Conservation (phyloP, 2,888 invertebrate genomes). For the Apocheima hispidaria region DNA sequence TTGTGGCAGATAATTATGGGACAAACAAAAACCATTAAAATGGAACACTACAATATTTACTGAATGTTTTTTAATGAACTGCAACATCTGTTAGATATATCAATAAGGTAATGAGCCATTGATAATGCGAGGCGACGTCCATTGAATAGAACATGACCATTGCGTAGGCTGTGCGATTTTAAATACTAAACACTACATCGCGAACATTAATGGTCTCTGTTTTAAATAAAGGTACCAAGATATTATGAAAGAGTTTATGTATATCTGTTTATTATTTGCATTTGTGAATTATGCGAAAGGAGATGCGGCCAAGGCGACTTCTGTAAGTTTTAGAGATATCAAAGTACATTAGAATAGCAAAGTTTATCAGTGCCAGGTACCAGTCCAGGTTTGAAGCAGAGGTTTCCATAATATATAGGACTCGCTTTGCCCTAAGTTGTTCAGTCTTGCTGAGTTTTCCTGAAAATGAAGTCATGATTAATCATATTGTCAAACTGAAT, state of each 20-base stretch:
- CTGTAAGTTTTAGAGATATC: conserved; percentile 15
- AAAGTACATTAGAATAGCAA: no score
- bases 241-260: neutral
- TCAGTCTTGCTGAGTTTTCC: no score
- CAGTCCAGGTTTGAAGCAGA: no score
- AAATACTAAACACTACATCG: no score
- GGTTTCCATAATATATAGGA: no score
- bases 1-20: no score
- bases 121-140: neutral
- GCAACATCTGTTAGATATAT: neutral
- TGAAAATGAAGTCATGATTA: no score
- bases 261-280: neutral
- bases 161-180: neutral
- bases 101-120: neutral
- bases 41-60: no score
- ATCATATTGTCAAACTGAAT: no score
- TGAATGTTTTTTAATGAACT: neutral
- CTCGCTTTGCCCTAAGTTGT: no score
- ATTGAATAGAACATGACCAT: neutral
- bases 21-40: no score
- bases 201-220: neutral
- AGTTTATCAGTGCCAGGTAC: no score
- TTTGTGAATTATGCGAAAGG: neutral
- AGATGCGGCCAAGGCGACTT: conserved; percentile 5
- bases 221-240: neutral